These are phyloP conservation scores for Erebia palarica DNA, from an alignment of 2,888 invertebrate genomes.

Conservation along the genomic window DNA sequence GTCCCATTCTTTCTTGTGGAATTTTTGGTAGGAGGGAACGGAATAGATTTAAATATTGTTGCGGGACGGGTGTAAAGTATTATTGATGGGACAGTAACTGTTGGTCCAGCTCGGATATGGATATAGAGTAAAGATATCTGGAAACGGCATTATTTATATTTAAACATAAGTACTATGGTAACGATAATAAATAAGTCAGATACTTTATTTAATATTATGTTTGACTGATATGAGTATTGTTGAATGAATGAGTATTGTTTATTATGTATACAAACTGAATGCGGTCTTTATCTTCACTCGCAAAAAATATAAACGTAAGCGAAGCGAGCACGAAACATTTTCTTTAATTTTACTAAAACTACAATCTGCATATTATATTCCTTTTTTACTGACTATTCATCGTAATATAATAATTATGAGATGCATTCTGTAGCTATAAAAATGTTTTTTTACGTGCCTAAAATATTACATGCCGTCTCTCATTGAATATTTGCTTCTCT, in stretches of 20 bases:
- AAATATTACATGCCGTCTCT: conserved; percentile 29
- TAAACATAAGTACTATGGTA: not conserved
- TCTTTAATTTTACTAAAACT: too few relatives aligned
- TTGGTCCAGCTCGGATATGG: conserved; percentile 28
- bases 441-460: not conserved
- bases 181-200: too few relatives aligned
- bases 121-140: conserved; percentile 26
- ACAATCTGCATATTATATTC: too few relatives aligned
- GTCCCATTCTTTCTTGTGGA: conserved; percentile 46
- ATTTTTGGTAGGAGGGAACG: conserved; percentile 43
- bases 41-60: conserved; percentile 44
- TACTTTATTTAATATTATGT: too few relatives aligned
- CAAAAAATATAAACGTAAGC: too few relatives aligned
- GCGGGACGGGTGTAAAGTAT: conserved; percentile 45
- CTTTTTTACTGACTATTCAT: too few relatives aligned
- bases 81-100: conserved; percentile 48
- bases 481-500: conserved; percentile 1
- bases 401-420: too few relatives aligned
- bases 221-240: too few relatives aligned
- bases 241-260: too few relatives aligned
- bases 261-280: too few relatives aligned
- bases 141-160: conserved; percentile 40
- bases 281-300: too few relatives aligned
- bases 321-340: too few relatives aligned
- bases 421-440: not conserved